Conservation (phyloP, 2,797 vertebrate species). For the Cercopithecus mitis region DNA sequence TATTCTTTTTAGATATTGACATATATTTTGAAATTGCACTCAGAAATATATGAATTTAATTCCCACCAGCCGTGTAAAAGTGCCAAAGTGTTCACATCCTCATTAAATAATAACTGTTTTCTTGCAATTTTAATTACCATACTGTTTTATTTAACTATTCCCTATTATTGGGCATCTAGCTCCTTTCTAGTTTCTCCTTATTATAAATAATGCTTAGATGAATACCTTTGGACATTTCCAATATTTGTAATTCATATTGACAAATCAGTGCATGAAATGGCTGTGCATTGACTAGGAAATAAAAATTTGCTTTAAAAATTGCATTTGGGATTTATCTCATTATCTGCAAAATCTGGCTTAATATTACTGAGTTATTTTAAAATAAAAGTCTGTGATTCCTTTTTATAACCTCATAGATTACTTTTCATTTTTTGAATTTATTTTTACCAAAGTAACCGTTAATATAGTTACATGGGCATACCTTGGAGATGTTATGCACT, state of each 20-base stretch:
- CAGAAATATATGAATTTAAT: neutral
- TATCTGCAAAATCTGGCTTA: neutral
- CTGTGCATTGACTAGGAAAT: neutral
- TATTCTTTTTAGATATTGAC: neutral
- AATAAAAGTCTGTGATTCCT: neutral
- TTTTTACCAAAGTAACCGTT: neutral
- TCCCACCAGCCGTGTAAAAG: neutral
- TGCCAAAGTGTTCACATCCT: neutral
- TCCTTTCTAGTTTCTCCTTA: neutral
- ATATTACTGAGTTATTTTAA: constrained; percentile 3
- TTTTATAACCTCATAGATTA: neutral
- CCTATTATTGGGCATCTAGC: neutral
- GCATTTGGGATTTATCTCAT: neutral
- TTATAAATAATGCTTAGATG: neutral
- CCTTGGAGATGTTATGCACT: neutral
- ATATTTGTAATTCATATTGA: neutral
- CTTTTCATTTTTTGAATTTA: neutral
- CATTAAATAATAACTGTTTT: neutral
- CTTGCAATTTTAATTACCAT: neutral
- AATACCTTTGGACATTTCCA: neutral
- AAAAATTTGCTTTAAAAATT: neutral
- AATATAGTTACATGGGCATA: neutral
- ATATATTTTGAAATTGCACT: neutral
- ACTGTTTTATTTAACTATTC: neutral
- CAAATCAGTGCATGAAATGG: neutral